Evolutionary conservation across 2,888 invertebrate genomes (phyloP), one percentile per base, ranked within the genome.

Genomic region (Ectobius pallidus): DNA sequence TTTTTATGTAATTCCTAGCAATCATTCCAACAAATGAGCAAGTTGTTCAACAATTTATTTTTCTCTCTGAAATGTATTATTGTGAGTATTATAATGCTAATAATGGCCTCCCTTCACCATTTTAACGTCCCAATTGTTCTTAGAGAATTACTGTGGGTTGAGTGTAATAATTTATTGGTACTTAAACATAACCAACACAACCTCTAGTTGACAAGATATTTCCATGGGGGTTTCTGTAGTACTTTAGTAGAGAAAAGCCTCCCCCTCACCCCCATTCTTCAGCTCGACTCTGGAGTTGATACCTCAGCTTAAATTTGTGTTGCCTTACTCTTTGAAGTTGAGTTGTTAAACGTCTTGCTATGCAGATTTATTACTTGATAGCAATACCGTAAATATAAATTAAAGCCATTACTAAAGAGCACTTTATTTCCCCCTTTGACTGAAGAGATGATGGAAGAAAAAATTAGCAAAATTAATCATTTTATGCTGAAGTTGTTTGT

Each of bases 141-240:
- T 44, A 39, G 65, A 22, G 55, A 52, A 69, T 61, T 61, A 61
- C 30, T 70, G 70, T 70, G 58, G 65, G 65, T 65, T 65, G 65
- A 65, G 65, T 65, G 65, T 65, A 70, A 67, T 72, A 72, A 68
- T 72, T 72, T 72, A 73, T 73, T 73, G 69, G 73, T 73, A 73
- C 73, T 73, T 73, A 73, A 34, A 73, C 42, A 25, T 65, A 71
- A 58, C 58, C 65, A 44, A 46, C 44, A 30, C 44, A 42, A 30
- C 58, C 61, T 55, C 55, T 61, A 58, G 58, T 61, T 70, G 39
- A 58, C 32, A 55, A 6, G 58, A n/a, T 68, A 68, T 44, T 49
- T 68, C 2, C 39, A 14, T 70, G 70, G 44, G 44, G 27, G 39
- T 42, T 30, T 55, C 46, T 46, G 20, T 69, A 34, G 52, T 44